Conservation (phyloP, 2,113 vertebrate species). For the Psilopsiagon aurifrons region DNA sequence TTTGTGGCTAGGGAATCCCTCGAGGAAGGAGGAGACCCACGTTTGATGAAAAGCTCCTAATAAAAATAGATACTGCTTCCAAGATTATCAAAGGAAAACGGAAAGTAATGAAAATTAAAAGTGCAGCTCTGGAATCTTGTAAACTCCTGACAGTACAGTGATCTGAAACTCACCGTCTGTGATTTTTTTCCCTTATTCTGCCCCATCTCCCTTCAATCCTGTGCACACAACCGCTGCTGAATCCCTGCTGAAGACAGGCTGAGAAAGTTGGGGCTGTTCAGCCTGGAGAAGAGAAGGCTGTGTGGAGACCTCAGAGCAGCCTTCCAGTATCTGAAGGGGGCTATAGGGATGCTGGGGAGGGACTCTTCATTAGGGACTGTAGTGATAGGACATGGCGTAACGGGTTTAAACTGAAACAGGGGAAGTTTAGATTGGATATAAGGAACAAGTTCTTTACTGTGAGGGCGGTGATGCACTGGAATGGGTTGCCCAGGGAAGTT, state of each 20-base stretch:
- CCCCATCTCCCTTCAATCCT: neutral
- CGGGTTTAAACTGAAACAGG: neutral
- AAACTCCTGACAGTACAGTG: conserved; percentile 61
- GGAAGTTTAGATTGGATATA: neutral
- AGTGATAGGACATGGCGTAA: neutral
- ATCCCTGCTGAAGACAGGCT: neutral
- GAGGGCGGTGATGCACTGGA: neutral
- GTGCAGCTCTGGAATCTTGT: conserved; percentile 58
- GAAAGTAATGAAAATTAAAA: conserved; percentile 76
- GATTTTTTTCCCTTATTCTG: conserved; percentile 36
- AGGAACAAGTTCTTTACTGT: neutral
- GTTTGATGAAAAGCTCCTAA: conserved; percentile 74
- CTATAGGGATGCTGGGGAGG: neutral
- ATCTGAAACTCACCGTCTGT: conserved; percentile 41
- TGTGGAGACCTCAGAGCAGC: neutral
- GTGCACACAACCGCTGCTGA: neutral
- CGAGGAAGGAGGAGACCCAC: conserved; percentile 68
- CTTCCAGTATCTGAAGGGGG: neutral
- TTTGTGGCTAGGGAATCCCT: conserved; percentile 71
- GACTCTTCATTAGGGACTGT: neutral
- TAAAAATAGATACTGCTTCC: conserved; percentile 78
- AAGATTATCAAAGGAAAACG: conserved; percentile 70
- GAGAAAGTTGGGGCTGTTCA: neutral
- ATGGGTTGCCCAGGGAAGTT: neutral
- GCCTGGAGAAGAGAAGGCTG: neutral